A percentile compares a stretch with the other conserved stretches of the same genome.
Evolutionary conservation across 2,888 invertebrate species (phyloP).

Genomic region (Heliconius erato): DNA sequence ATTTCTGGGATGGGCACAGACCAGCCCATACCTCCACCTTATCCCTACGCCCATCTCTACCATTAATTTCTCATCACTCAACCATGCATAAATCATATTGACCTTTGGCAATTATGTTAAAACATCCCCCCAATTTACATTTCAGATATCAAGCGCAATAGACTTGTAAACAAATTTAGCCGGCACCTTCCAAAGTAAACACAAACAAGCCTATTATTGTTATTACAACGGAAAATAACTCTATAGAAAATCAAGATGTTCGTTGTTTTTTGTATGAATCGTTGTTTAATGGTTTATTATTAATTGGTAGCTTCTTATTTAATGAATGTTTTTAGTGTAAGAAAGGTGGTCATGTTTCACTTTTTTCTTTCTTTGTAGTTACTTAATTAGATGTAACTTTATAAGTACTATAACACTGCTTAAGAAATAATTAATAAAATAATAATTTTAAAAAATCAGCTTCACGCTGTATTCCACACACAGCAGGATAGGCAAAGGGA

Average conservation of each 20-base stretch:
- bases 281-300: not conserved
- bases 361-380: not conserved
- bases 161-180: conserved; percentile 50
- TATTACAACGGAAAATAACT: conserved; percentile 45
- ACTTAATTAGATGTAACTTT: too few relatives aligned
- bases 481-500: too few relatives aligned
- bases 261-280: conserved; percentile 27
- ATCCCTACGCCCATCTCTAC: not conserved
- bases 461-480: too few relatives aligned
- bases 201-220: conserved; percentile 47
- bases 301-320: conserved; percentile 15
- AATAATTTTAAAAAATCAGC: too few relatives aligned
- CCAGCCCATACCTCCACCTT: too few relatives aligned
- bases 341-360: not conserved
- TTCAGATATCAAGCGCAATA: conserved; percentile 45
- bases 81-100: conserved; percentile 19
- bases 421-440: too few relatives aligned
- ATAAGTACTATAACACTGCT: too few relatives aligned
- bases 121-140: conserved; percentile 46
- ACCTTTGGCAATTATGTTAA: conserved; percentile 44
- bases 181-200: conserved; percentile 47
- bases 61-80: conserved; percentile 24
- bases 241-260: conserved; percentile 43
- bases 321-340: not conserved
- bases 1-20: too few relatives aligned